These are phyloP conservation scores for Acestrorhynchus altus DNA, from an alignment of 2,797 vertebrate species.

Conservation along the genomic window DNA sequence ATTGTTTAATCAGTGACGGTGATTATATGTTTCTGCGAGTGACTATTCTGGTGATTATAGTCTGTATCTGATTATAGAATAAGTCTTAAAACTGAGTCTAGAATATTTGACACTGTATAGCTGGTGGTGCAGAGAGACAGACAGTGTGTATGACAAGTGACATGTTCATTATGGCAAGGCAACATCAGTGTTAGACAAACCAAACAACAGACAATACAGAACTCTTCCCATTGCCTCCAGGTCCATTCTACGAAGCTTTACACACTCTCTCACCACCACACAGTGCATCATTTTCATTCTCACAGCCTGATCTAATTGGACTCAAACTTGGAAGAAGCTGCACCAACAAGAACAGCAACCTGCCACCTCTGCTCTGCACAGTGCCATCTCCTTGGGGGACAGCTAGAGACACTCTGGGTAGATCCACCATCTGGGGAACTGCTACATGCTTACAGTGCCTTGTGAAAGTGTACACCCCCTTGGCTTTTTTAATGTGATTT, in stretches of 20 bases:
- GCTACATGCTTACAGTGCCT: constrained; percentile 20
- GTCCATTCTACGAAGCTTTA: constrained; percentile 1
- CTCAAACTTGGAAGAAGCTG: constrained; percentile 60
- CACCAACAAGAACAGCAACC: constrained; percentile 70
- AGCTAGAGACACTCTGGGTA: constrained; percentile 11
- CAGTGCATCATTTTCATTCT: constrained; percentile 5
- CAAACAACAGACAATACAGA: not conserved
- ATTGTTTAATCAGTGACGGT: no score
- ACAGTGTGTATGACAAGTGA: not conserved
- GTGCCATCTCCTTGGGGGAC: constrained; percentile 63
- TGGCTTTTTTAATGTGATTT: no score
- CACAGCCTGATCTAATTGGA: constrained; percentile 73
- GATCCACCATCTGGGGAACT: not conserved
- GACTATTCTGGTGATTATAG: not conserved
- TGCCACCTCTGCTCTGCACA: constrained; percentile 67
- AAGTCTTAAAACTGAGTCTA: not conserved
- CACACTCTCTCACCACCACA: constrained; percentile 52
- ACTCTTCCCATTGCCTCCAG: not conserved
- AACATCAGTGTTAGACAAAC: not conserved
- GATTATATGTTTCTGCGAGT: no score
- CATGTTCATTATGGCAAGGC: not conserved
- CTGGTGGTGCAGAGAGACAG: not conserved
- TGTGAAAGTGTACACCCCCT: no score
- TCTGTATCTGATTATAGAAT: not conserved
- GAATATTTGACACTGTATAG: not conserved